Percentiles rank a stretch among this genome's conserved stretches.
phyloP scores from a whole-genome alignment of 2,888 invertebrate genomes.

The Agrypnus murinus region DNA sequence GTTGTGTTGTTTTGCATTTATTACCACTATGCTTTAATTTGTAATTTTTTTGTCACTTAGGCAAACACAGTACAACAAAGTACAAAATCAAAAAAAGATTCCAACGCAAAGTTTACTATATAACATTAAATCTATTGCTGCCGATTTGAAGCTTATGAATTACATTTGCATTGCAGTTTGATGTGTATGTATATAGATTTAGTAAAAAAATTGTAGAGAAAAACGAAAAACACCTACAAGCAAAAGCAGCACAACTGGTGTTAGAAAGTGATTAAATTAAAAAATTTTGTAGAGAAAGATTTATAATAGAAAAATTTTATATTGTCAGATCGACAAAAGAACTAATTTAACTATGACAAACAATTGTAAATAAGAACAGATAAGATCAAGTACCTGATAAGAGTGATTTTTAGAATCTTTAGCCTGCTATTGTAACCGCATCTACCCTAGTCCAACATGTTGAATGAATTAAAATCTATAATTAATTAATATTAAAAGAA shows the following conservation, averaged over 20 bases:
- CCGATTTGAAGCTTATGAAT: not conserved
- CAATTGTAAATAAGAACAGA: slow-evolving; percentile 46
- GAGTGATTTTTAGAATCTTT: slow-evolving; percentile 57
- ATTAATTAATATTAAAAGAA: slow-evolving; percentile 52
- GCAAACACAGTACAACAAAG: slow-evolving; percentile 29
- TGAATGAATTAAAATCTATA: slow-evolving; percentile 54
- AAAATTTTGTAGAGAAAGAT: slow-evolving; percentile 35
- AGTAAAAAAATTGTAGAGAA: not conserved
- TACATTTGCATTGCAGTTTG: not conserved
- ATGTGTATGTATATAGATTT: slow-evolving; percentile 13
- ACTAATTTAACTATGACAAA: slow-evolving; percentile 41
- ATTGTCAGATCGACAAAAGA: slow-evolving; percentile 31
- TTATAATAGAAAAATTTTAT: slow-evolving; percentile 41
- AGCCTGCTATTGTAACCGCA: slow-evolving; percentile 60
- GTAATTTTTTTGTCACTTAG: not conserved
- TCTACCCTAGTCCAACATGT: slow-evolving; percentile 57
- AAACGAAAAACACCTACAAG: slow-evolving; percentile 23
- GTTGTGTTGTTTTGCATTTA: slow-evolving; percentile 39
- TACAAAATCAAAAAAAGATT: slow-evolving; percentile 22
- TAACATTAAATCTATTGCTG: not conserved
- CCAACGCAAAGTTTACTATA: slow-evolving; percentile 7
- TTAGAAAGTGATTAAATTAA: slow-evolving; percentile 19
- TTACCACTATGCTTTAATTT: not conserved
- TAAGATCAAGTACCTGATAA: slow-evolving; percentile 57
- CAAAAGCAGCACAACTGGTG: slow-evolving; percentile 47